Evolutionary conservation across 2,888 invertebrate species (phyloP).

Genomic region (Agrotis ipsilon): DNA sequence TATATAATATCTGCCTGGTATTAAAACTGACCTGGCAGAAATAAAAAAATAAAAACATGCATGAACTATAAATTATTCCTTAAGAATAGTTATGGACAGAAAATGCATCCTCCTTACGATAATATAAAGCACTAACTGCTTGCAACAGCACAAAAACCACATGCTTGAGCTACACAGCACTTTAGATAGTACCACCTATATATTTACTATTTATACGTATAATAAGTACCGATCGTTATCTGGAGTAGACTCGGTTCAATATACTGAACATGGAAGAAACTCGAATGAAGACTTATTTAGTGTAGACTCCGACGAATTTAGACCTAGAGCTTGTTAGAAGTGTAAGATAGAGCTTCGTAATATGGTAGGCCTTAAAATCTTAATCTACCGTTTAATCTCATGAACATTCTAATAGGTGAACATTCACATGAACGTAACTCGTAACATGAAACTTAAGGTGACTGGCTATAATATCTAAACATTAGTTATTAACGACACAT

Average conservation of each 20-base stretch:
- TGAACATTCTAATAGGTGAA: conserved; percentile 54
- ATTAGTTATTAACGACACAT: conserved; percentile 66
- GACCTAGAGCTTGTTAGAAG: conserved; percentile 61
- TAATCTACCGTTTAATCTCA: conserved; percentile 43
- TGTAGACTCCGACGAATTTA: conserved; percentile 43
- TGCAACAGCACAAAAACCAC: conserved; percentile 83
- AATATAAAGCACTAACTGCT: conserved; percentile 86
- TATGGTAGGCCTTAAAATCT: conserved; percentile 50
- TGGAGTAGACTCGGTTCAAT: conserved; percentile 59
- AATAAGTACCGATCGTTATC: conserved; percentile 57
- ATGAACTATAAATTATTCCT: too few species aligned
- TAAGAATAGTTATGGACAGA: conserved; percentile 34
- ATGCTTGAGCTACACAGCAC: conserved; percentile 82
- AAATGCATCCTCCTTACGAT: conserved; percentile 78
- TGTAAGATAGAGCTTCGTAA: conserved; percentile 63
- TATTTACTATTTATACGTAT: conserved; percentile 58
- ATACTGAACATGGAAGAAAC: conserved; percentile 53
- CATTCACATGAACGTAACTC: conserved; percentile 59
- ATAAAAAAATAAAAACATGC: too few species aligned
- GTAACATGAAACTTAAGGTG: conserved; percentile 78
- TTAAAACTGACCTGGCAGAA: too few species aligned
- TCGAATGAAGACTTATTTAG: conserved; percentile 44
- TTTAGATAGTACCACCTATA: conserved; percentile 64
- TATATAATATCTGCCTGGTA: too few species aligned
- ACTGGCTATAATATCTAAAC: conserved; percentile 79